Base-by-base conservation (phyloP, 2,888 invertebrate species). In the Drosophila conformis region DNA sequence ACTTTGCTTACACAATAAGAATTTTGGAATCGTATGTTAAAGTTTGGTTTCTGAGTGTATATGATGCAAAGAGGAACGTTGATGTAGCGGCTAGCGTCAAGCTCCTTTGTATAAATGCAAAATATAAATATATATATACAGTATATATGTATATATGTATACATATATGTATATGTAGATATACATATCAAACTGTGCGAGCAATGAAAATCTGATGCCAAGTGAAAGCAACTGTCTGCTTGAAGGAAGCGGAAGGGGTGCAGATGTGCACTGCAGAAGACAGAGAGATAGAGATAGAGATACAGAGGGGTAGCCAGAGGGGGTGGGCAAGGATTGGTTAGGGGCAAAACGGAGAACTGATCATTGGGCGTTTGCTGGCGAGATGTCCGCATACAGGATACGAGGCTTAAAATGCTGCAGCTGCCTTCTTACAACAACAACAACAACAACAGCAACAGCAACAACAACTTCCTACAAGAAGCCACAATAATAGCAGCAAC, bases 61-160 rank as follows among this genome's bases (percentile, higher is more conserved):
- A 21, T 31, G 56, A 40, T 56, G n/a, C 33, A n/a, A 21, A 40
- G 40, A n/a, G n/a, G n/a, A n/a, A 49, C 27, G 49, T n/a, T n/a
- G n/a, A 56, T 40, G 38, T 29, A n/a, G 29, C 15, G 29, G 40
- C 40, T 38, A 27, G 38, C 15, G 48, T 15, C 46, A 49, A 40
- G 58, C 65, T 73, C 67, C 72, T 80, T 80, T 83, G 88, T 80
- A 85, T 84, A 84, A 88, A 84, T 84, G 86, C 75, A 85, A 86
- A 88, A 80, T 87, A 80, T 72, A 36, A 38, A 29, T 56, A 42
- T 29, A 56, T 54, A n/a, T 54, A 35, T 56, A 6, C 10, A 18
- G 27, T 54, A 13, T 13, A 21, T 21, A 51, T 18, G n/a, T 21
- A 21, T 5, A 42, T n/a, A 49, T 27, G 27, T 1, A 48, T 27